These are phyloP conservation scores for Aspidoscelis tigris DNA, from an alignment of 2,113 vertebrate genomes.

Conservation along the genomic window DNA sequence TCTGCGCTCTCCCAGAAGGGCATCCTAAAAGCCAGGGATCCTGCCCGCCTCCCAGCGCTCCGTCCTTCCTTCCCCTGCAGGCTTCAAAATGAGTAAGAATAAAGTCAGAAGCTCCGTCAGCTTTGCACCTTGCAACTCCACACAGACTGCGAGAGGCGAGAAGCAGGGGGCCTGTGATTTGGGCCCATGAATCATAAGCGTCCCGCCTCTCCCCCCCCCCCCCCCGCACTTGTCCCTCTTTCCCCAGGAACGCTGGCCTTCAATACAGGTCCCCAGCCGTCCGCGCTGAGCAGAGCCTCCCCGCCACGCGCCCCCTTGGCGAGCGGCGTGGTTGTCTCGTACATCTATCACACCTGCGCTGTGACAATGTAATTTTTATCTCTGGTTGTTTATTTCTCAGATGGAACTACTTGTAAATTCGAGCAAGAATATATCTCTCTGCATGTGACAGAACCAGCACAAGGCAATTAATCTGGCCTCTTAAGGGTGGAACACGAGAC, in stretches of 20 bases:
- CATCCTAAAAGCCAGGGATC: no score
- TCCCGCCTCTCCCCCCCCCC: neutral
- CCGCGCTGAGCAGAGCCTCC: slow-evolving; percentile 42
- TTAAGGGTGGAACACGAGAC: slow-evolving; percentile 68
- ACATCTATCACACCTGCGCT: slow-evolving; percentile 78
- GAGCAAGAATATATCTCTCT: slow-evolving; percentile 76
- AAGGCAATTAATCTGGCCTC: slow-evolving; percentile 78
- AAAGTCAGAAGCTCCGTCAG: neutral
- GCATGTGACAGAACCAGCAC: slow-evolving; percentile 75
- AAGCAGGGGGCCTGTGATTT: neutral
- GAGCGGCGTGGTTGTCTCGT: slow-evolving; percentile 16
- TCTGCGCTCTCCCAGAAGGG: no score
- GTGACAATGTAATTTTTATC: slow-evolving; percentile 85
- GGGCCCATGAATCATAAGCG: neutral
- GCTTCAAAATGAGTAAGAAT: neutral
- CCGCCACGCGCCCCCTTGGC: neutral
- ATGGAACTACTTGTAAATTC: slow-evolving; percentile 84
- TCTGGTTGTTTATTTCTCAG: slow-evolving; percentile 82
- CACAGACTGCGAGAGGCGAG: neutral
- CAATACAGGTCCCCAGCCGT: slow-evolving; percentile 9
- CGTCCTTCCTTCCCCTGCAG: no score
- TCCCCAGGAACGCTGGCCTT: no score
- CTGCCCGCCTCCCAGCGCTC: no score
- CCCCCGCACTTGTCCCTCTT: neutral
- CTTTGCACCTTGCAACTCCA: neutral